A percentile compares a stretch with the other conserved stretches of the same genome.
These are phyloP conservation scores for Acipenser transmontanus DNA, from an alignment of 2,797 vertebrate genomes.

Conservation along the genomic window DNA sequence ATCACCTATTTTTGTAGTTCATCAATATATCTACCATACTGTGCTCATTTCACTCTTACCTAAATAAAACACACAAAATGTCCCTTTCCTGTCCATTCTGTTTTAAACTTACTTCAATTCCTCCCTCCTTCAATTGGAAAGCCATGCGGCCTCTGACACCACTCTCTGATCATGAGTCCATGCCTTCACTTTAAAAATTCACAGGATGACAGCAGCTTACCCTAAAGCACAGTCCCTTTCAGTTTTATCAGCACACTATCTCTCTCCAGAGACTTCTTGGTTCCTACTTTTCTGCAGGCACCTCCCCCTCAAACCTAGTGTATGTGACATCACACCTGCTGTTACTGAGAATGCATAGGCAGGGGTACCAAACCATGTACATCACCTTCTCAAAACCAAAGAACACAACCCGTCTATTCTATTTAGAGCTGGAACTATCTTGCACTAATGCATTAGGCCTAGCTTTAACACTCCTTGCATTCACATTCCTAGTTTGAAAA, in stretches of 20 bases:
- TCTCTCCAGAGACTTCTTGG: constrained; percentile 46
- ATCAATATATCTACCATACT: no score
- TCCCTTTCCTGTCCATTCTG: no score
- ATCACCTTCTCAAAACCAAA: no score
- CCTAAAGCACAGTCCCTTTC: constrained; percentile 44
- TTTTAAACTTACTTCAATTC: neutral
- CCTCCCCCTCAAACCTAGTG: constrained; percentile 50
- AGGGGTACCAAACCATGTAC: no score
- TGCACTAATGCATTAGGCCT: no score
- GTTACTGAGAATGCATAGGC: constrained; percentile 21
- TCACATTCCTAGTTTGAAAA: constrained; percentile 7
- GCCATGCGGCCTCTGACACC: constrained; percentile 28
- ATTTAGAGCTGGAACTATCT: no score
- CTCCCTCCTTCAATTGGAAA: constrained; percentile 14
- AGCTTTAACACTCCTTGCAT: no score
- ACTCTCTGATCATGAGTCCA: constrained; percentile 25
- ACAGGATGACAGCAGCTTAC: constrained; percentile 32
- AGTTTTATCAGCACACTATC: constrained; percentile 44
- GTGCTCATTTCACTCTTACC: no score
- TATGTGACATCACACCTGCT: constrained; percentile 55
- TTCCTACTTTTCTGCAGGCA: constrained; percentile 64
- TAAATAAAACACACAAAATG: no score
- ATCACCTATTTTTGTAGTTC: no score
- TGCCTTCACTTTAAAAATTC: constrained; percentile 8
- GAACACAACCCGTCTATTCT: no score